These are phyloP conservation scores for Crotalus helleri DNA, from an alignment of 2,113 vertebrate species.

Conservation along the genomic window DNA sequence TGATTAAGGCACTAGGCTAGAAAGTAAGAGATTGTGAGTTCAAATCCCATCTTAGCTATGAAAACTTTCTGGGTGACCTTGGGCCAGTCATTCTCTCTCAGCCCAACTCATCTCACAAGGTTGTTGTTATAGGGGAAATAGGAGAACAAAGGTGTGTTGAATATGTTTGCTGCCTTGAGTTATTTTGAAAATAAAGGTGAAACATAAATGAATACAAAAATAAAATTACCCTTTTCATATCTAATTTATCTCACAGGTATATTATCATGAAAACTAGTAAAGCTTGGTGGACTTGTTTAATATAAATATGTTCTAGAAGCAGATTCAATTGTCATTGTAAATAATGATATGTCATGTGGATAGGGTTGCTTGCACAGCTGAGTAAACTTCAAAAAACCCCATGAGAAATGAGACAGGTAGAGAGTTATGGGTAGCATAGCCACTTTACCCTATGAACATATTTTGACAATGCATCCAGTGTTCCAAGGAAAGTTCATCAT, in stretches of 20 bases:
- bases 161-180: neutral
- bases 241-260: neutral
- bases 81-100: neutral
- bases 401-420: neutral
- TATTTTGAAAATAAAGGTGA: neutral
- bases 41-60: too few relatives aligned
- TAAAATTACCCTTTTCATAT: neutral
- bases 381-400: neutral
- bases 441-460: neutral
- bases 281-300: neutral
- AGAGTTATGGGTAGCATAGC: neutral
- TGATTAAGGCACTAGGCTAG: too few relatives aligned
- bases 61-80: neutral
- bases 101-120: neutral
- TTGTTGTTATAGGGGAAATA: neutral
- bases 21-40: too few relatives aligned
- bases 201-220: neutral
- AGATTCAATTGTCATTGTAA: neutral
- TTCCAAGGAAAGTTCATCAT: neutral
- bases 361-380: neutral
- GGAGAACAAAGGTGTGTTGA: neutral
- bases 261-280: neutral
- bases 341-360: neutral
- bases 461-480: neutral
- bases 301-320: neutral